A percentile compares a stretch with the other conserved stretches of the same genome.
phyloP scores from a whole-genome alignment of 1,140 invertebrate genomes.

The Drosophila sturtevanti region DNA sequence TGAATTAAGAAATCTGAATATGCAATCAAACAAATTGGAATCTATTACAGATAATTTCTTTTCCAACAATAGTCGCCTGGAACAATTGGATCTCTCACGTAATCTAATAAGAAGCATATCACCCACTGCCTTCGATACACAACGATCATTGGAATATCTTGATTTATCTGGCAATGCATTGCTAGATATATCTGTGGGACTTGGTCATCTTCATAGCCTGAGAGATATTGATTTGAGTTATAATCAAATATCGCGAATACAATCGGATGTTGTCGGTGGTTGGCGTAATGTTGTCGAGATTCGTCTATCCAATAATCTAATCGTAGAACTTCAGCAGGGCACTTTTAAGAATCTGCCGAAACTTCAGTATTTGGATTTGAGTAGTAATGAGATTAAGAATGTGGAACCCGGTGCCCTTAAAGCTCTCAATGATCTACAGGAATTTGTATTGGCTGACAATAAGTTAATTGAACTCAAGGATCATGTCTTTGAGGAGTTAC shows the following conservation, averaged over 20 bases:
- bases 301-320: constrained; percentile 88
- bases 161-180: constrained; percentile 91
- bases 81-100: constrained; percentile 88
- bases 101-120: constrained; percentile 90
- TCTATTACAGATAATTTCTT: constrained; percentile 87
- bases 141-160: constrained; percentile 88
- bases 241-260: constrained; percentile 89
- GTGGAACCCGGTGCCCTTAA: constrained; percentile 90
- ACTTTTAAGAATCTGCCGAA: constrained; percentile 89
- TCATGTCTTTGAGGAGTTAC: constrained; percentile 90
- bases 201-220: constrained; percentile 87
- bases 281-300: constrained; percentile 87
- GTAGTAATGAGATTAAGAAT: constrained; percentile 91
- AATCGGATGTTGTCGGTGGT: constrained; percentile 87
- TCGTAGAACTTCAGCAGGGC: constrained; percentile 88
- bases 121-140: constrained; percentile 86
- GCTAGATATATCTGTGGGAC: constrained; percentile 87
- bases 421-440: constrained; percentile 89
- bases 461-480: constrained; percentile 88
- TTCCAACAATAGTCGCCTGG: constrained; percentile 86
- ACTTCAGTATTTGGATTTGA: constrained; percentile 89
- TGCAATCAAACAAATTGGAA: constrained; percentile 90
- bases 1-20: constrained; percentile 87
- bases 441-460: constrained; percentile 90
- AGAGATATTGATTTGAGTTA: constrained; percentile 90